Base-by-base conservation (phyloP, 2,888 invertebrate genomes). In the Diadegma fenestrale region DNA sequence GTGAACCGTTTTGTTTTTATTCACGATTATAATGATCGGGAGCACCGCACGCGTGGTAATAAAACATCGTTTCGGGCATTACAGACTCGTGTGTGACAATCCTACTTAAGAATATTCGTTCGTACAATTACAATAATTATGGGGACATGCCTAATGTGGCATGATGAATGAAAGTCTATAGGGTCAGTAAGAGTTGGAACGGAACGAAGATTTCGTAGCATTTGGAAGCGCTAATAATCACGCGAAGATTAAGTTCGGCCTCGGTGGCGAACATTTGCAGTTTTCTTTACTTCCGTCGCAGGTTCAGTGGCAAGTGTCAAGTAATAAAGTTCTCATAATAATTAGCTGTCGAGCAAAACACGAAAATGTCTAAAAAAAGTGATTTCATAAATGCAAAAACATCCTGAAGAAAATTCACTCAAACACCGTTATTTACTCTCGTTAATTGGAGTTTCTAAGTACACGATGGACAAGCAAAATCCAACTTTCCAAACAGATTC, bases 291-390 rank as follows among this genome's bases (percentile, higher is more conserved):
- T 81, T 33, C 26, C 37, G 58, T 33, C 64, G n/a, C 22, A 45
- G 58, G 12, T 73, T 68, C 43, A 58, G 75, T 85, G 43, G 75
- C 78, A 79, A 78, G 64, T 41, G n/a, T 26, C 17, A 66, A 66
- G 51, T 63, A 76, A 77, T 72, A 45, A 68, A 41, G 48, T 77
- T 68, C 61, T 80, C 85, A 85, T 63, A 48, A 85, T 63, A 48
- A 82, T 80, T 82, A 19, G 66, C 58, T 61, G 77, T 73, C 66
- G 30, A 76, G 58, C 41, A 41, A 26, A 61, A 80, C 22, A 63
- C 43, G 45, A 61, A 82, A 82, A 58, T 75, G 66, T 30, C 41
- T 64, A 10, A 71, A 71, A 71, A 82, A 63, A 51, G 4, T 58
- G 58, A 71, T 76, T 54, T 33, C 26, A 45, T 80, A 73, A 73